Base-by-base conservation (phyloP, 2,113 vertebrate genomes). In the Zosterops borbonicus region DNA sequence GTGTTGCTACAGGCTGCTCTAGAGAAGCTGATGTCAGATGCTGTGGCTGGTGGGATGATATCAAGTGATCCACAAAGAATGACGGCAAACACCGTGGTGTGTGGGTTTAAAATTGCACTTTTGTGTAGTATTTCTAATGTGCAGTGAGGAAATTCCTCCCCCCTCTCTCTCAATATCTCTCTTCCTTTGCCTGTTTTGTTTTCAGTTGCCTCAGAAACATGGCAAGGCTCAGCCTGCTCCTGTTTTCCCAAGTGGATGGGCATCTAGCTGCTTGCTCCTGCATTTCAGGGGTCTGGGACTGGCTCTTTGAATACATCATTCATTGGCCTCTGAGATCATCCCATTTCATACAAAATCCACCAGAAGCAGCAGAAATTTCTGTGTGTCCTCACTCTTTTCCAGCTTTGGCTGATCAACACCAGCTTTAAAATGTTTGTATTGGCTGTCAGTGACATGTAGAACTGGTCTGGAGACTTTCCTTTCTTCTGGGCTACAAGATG, bases 191-290 rank as follows among this genome's bases (percentile, higher is more conserved):
- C 47, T 56, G 14, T 71, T 89, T 81, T 67, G 65, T 9, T 89
- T 89, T 69, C 31, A 85, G 68, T 80, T 94, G 82, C 63, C 81
- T 91, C 79, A 86, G 65, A 89, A 79, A 22, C 60, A 63, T 14
- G 25, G 50, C 46, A 74, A 86, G 17, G 47, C 68, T 94, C 68
- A 88, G 55, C 44, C 64, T 68, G 83, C 60, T 92, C 29, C 56
- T 83, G 11, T 68, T 92, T 67, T 78, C 92, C 82, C 47, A 20
- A 21, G 55, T 31, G 79, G 35, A 83, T 59, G 82, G 50, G 35
- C 67, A 96, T 74, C 87, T 63, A 80, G 70, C 78, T 95, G 85
- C 90, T 96, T 44, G 27, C 44, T 93, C 7, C 3, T 80, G 78
- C 52, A 16, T 93, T 91, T 88, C 83, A 89, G 39, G 83, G 74